These are phyloP conservation scores for Ophion slaviceki DNA, from an alignment of 2,888 invertebrate genomes.

Conservation along the genomic window DNA sequence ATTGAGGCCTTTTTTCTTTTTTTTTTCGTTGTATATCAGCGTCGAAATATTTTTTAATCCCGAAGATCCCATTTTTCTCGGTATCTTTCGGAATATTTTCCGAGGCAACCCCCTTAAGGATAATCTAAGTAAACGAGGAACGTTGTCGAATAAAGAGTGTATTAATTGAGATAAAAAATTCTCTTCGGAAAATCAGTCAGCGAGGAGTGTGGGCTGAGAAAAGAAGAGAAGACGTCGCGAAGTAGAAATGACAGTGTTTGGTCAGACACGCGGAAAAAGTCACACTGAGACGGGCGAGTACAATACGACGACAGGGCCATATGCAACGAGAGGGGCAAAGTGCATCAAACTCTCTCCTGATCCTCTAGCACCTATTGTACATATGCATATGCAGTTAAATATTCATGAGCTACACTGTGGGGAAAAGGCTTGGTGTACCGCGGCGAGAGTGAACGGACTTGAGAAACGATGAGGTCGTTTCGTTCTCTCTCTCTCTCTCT, in stretches of 20 bases:
- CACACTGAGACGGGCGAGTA: not conserved
- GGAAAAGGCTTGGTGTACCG: constrained; percentile 51
- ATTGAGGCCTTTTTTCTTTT: not conserved
- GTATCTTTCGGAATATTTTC: no score
- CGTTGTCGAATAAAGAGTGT: no score
- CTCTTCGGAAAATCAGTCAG: no score
- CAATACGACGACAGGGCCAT: not conserved
- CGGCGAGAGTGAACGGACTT: not conserved
- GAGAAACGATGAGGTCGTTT: constrained; percentile 48
- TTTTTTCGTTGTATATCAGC: not conserved
- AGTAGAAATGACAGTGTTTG: constrained; percentile 22
- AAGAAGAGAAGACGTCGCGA: not conserved
- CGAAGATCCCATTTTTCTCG: no score
- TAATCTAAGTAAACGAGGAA: no score
- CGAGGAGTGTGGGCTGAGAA: no score
- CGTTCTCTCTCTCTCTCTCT: not conserved
- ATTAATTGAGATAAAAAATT: no score
- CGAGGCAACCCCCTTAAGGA: no score
- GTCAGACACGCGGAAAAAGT: constrained; percentile 6
- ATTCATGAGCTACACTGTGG: constrained; percentile 50
- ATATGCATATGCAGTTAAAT: constrained; percentile 45
- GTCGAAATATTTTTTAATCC: not conserved
- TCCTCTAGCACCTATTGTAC: not conserved
- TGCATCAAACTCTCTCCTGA: not conserved
- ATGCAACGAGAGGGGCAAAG: constrained; percentile 7